These are phyloP conservation scores for Dinomys branickii DNA, from an alignment of 2,113 vertebrate genomes.

Conservation along the genomic window DNA sequence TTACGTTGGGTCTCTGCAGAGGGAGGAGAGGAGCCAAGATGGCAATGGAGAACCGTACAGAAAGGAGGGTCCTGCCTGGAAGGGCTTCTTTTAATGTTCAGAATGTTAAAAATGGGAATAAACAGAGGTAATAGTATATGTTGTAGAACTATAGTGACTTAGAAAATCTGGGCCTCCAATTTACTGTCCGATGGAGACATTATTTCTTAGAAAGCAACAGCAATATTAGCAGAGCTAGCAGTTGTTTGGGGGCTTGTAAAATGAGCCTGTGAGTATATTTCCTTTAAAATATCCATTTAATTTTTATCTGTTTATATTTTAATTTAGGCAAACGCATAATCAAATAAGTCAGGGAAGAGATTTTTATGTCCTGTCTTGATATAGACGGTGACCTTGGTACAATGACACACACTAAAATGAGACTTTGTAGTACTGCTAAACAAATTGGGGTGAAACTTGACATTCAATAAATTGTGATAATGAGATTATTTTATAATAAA, in stretches of 20 bases:
- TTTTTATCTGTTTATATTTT: neutral
- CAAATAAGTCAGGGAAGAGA: neutral
- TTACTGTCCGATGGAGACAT: neutral
- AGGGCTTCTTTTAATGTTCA: neutral
- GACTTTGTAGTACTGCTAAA: neutral
- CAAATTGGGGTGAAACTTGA: neutral
- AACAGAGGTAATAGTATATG: neutral
- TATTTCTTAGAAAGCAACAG: neutral
- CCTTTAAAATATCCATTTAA: neutral
- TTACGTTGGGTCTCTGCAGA: accelerated
- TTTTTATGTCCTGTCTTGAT: neutral
- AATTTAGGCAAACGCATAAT: neutral
- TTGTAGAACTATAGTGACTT: neutral
- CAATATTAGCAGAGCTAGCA: neutral
- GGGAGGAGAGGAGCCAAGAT: neutral
- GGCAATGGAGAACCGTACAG: neutral
- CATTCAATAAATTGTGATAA: neutral
- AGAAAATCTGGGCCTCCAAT: neutral
- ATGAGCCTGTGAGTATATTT: neutral
- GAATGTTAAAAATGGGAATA: neutral
- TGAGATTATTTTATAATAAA: neutral
- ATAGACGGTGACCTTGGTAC: neutral
- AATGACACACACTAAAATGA: neutral
- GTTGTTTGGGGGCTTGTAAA: neutral
- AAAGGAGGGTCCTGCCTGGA: neutral